phyloP scores from a whole-genome alignment of 2,888 invertebrate genomes.

The Agriotes lineatus region DNA sequence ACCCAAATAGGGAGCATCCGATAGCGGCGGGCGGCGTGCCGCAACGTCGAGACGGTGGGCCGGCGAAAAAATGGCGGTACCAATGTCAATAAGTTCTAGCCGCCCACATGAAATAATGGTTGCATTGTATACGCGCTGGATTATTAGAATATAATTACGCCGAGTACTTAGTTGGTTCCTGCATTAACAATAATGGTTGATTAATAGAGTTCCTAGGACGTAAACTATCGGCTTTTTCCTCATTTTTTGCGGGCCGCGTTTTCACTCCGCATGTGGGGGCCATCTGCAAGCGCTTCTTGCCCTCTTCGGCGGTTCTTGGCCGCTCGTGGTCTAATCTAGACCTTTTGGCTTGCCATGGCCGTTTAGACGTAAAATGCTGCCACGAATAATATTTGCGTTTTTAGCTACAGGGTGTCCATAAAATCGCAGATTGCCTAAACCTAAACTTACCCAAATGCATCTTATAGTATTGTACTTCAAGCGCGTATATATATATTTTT shows the following conservation, averaged over 20 bases:
- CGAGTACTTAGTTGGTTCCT: conserved; percentile 34
- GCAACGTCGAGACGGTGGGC: conserved; percentile 29
- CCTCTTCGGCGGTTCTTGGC: no score
- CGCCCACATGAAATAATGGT: conserved; percentile 47
- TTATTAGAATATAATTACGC: conserved; percentile 20
- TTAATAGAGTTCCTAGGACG: conserved; percentile 29
- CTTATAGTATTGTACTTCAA: no score
- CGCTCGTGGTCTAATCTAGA: no score
- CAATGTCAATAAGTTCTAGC: conserved; percentile 49
- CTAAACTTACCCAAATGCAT: no score
- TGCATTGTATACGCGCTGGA: conserved; percentile 17
- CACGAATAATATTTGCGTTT: no score
- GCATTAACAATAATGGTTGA: conserved; percentile 37
- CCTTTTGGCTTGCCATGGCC: no score
- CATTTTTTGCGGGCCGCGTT: not conserved
- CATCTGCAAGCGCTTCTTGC: not conserved
- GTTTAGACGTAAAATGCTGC: no score
- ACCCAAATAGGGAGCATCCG: no score
- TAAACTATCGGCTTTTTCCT: conserved; percentile 13
- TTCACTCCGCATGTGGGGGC: not conserved
- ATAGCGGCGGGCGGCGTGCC: no score
- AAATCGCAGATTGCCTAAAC: no score
- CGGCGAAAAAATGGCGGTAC: conserved; percentile 43
- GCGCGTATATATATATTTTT: no score
- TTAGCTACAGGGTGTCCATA: no score